Evolutionary conservation across 2,888 invertebrate species (phyloP), one percentile per base, ranked within the genome.

Genomic region (Mythimna loreyi): DNA sequence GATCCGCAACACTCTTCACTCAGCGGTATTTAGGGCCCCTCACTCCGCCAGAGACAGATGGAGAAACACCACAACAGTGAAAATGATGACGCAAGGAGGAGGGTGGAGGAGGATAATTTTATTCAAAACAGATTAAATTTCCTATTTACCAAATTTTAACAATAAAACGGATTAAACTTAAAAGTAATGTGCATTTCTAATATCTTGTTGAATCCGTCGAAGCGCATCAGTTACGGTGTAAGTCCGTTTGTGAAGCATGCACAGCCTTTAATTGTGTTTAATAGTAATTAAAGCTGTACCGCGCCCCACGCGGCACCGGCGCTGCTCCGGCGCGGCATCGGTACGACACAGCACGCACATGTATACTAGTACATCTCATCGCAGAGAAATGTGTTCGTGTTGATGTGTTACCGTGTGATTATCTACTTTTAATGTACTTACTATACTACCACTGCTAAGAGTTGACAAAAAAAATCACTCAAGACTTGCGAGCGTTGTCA

Each of bases 211-310:
- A 47, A 49, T 36, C 57, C n/a, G 21, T 30, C 57, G 69, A 83
- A 72, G 63, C 72, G 81, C 59, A 59, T 74, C 59, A 60, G 83
- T 84, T 86, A 86, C 85, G 67, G 69, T 55, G 43, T 78, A 72
- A 36, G 56, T 62, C 75, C 63, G 75, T 67, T 47, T 13, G 72
- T 70, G 79, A 71, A 72, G 84, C 87, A 84, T 85, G 84, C 83
- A 70, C 84, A 53, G 66, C 71, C 81, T 80, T 85, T 89, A 87
- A 88, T 89, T 88, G 83, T 85, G 77, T 81, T 85, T 82, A 87
- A 85, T 85, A 86, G 85, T 85, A 80, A 86, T 85, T 85, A 80
- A 83, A 83, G 78, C 78, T 69, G 83, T 69, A 43, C 5, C 40
- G 40, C 40, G 40, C 16, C 40, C 16, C 75, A 60, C 72, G 23